These are phyloP conservation scores for Teleopsis dalmanni DNA, from an alignment of 1,140 invertebrate genomes.

Conservation along the genomic window DNA sequence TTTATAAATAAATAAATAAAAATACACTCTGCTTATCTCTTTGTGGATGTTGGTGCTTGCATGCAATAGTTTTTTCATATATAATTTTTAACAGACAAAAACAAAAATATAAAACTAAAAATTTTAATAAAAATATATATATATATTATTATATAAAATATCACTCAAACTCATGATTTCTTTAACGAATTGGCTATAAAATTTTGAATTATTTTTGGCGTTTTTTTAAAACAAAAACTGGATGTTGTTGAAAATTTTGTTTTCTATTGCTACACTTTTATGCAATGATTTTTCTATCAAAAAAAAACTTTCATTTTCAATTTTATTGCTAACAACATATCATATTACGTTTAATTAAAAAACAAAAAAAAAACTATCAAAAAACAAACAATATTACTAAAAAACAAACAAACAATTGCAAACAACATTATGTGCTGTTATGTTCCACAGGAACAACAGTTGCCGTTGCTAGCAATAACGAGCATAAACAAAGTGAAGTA, in stretches of 20 bases:
- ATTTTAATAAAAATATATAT: background rate
- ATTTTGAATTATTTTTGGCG: too few species aligned
- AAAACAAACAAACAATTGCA: background rate
- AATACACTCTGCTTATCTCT: background rate
- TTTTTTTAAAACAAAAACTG: too few species aligned
- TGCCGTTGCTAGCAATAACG: constrained; percentile 2
- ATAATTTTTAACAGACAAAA: background rate
- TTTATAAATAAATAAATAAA: constrained; percentile 3
- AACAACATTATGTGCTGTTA: constrained; percentile 10
- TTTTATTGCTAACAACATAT: too few species aligned
- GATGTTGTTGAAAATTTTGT: too few species aligned
- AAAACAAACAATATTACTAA: background rate
- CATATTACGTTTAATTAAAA: too few species aligned
- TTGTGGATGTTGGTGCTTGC: constrained; percentile 8
- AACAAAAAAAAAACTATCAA: background rate
- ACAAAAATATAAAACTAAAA: background rate
- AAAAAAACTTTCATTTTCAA: too few species aligned
- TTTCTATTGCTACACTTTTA: too few species aligned
- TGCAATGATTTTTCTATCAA: too few species aligned
- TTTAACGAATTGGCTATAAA: too few species aligned
- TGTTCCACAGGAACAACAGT: constrained; percentile 12
- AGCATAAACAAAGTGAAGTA: background rate
- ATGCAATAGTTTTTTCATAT: background rate
- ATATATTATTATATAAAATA: too few species aligned
- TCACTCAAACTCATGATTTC: too few species aligned